These are phyloP conservation scores for Trididemnum miniatum DNA, from an alignment of 23 tunicate species.

Conservation along the genomic window DNA sequence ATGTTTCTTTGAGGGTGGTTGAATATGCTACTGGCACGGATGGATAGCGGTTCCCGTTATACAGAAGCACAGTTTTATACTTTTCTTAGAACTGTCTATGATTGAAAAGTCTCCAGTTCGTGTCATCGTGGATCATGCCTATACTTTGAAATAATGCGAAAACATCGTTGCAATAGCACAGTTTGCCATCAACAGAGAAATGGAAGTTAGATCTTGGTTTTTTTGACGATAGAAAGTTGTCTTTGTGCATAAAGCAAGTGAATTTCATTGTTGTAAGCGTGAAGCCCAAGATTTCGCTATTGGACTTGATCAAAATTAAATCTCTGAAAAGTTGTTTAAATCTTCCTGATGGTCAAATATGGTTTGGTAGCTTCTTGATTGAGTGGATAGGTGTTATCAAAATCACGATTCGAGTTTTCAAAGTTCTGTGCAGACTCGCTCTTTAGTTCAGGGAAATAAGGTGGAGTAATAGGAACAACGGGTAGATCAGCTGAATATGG, in stretches of 20 bases:
- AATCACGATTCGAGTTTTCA: slow-evolving; percentile 25
- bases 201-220: slow-evolving; percentile 20
- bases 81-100: slow-evolving; percentile 15
- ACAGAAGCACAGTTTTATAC: slow-evolving; percentile 32
- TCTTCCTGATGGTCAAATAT: slow-evolving; percentile 36
- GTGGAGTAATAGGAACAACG: background rate
- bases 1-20: slow-evolving; percentile 36
- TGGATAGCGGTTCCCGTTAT: slow-evolving; percentile 35
- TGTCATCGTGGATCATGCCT: slow-evolving; percentile 17
- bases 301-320: slow-evolving; percentile 19
- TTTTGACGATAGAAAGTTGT: slow-evolving; percentile 31
- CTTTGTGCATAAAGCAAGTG: slow-evolving; percentile 17
- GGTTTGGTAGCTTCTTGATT: slow-evolving; percentile 24
- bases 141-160: slow-evolving; percentile 26
- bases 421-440: slow-evolving; percentile 15
- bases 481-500: slow-evolving; percentile 16
- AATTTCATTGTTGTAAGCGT: slow-evolving; percentile 42
- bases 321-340: slow-evolving; percentile 30
- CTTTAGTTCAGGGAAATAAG: background rate
- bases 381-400: slow-evolving; percentile 10
- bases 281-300: slow-evolving; percentile 37
- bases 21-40: slow-evolving; percentile 39
- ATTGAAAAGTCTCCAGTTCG: slow-evolving; percentile 20
- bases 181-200: slow-evolving; percentile 24
- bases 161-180: slow-evolving; percentile 34